phyloP scores from a whole-genome alignment of 2,888 invertebrate genomes.

The Melinaea marsaeus region DNA sequence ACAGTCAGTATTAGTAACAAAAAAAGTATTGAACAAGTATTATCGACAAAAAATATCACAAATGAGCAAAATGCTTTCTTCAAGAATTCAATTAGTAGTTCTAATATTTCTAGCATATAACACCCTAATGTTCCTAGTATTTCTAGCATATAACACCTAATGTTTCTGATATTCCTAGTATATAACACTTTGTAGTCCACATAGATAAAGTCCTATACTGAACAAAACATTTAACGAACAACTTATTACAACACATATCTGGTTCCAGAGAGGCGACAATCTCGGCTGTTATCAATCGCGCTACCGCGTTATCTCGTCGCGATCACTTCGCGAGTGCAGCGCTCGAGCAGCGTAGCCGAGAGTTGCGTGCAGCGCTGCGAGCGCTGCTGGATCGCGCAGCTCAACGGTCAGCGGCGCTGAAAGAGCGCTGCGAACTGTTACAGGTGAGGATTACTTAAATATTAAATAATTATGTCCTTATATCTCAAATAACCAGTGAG shows the following conservation, averaged over 20 bases:
- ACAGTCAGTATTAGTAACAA: too few species aligned
- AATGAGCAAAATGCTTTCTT: too few species aligned
- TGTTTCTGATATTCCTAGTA: too few species aligned
- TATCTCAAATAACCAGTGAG: too few species aligned
- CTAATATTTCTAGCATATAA: too few species aligned
- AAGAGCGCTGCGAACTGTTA: conserved; percentile 56
- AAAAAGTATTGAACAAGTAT: too few species aligned
- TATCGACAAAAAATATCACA: too few species aligned
- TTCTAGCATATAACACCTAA: too few species aligned
- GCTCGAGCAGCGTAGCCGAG: conserved; percentile 82
- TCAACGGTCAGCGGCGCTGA: conserved; percentile 83
- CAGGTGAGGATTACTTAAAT: conserved; percentile 40
- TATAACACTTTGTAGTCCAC: neutral
- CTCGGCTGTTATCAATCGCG: conserved; percentile 83
- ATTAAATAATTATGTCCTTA: neutral
- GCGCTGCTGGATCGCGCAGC: conserved; percentile 85
- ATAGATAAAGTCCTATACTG: neutral
- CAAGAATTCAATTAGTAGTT: too few species aligned
- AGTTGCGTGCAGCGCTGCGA: conserved; percentile 83
- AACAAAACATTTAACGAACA: neutral
- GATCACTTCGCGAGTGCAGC: conserved; percentile 90
- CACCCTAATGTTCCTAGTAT: too few species aligned
- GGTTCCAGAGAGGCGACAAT: conserved; percentile 86
- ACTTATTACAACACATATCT: neutral
- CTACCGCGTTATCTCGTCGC: conserved; percentile 86